Evolutionary conservation across 2,113 vertebrate species (phyloP), one percentile per base, ranked within the genome.

Genomic region (Ptilorrhoa leucosticta): DNA sequence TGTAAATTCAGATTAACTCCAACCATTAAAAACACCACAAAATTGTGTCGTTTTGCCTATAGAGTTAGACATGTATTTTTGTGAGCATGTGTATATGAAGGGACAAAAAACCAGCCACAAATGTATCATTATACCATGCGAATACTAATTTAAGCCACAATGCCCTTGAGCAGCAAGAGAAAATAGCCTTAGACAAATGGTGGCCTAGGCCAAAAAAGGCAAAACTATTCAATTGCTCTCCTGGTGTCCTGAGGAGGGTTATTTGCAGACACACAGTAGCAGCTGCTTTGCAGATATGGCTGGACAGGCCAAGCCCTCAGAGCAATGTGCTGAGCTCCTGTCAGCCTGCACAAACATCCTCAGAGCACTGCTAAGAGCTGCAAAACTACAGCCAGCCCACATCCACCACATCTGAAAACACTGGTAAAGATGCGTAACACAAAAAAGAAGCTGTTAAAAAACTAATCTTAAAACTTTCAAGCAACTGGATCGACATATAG

Each of bases 121-220:
- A 40, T 33, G 48, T 88, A 64, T 78, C 91, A 72, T 81, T 97
- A 72, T 20, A 91, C 51, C 57, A 96, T 57, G 47, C 40, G 64
- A 94, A 97, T 93, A 93, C 95, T 98, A 97, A 98, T 94, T 92
- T 93, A 87, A 97, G 76, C 79, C 81, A 80, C 80, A 50, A 80
- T 97, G 96, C 92, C 97, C 93, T 97, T 98, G 94, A 97, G 94
- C 81, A 94, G 65, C 51, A 79, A 89, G 92, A 91, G 86, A 96
- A 98, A 98, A 97, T 94, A 98, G 97, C 93, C 95, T 66, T 72
- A 97, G 93, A 95, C 96, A 92, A 98, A 98, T 10, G 94, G 98
- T 91, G 94, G 96, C 89, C 94, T 91, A 57, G 80, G 91, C 98
- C 97, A 97, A 98, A 98, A 98, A 98, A 98, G 98, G 98, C 96